A percentile compares a stretch with the other conserved stretches of the same genome.
phyloP scores from a whole-genome alignment of 2,888 invertebrate genomes.

The Apamea epomidion region DNA sequence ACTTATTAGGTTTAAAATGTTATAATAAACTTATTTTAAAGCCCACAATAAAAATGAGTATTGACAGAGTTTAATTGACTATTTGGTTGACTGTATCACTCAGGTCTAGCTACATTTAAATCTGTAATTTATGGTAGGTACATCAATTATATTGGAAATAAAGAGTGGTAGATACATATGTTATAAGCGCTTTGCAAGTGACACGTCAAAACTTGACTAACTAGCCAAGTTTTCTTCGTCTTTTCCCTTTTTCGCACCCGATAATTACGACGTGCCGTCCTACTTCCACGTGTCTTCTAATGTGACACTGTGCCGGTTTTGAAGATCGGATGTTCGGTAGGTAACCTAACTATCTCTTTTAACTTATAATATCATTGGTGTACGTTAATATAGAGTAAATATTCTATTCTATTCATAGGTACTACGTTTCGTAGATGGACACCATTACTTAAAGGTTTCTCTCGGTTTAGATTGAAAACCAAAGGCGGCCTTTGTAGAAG shows the following conservation, averaged over 20 bases:
- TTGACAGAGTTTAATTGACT: not conserved
- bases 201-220: too few species aligned
- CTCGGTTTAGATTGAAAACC: not conserved
- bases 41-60: not conserved
- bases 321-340: not conserved
- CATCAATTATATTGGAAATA: not conserved
- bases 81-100: not conserved
- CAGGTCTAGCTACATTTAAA: not conserved
- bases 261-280: too few species aligned
- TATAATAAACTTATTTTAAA: not conserved
- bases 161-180: not conserved
- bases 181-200: too few species aligned
- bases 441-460: not conserved
- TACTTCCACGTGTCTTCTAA: too few species aligned
- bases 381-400: not conserved
- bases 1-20: not conserved
- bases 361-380: not conserved
- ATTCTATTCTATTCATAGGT: not conserved
- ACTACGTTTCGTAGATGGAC: not conserved
- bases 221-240: too few species aligned
- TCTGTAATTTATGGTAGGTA: not conserved
- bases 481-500: not conserved
- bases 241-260: too few species aligned
- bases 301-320: too few species aligned
- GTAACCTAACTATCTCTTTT: not conserved